These are phyloP conservation scores for Drosophila grimshawi DNA, from an alignment of 1,140 invertebrate species.

Conservation along the genomic window DNA sequence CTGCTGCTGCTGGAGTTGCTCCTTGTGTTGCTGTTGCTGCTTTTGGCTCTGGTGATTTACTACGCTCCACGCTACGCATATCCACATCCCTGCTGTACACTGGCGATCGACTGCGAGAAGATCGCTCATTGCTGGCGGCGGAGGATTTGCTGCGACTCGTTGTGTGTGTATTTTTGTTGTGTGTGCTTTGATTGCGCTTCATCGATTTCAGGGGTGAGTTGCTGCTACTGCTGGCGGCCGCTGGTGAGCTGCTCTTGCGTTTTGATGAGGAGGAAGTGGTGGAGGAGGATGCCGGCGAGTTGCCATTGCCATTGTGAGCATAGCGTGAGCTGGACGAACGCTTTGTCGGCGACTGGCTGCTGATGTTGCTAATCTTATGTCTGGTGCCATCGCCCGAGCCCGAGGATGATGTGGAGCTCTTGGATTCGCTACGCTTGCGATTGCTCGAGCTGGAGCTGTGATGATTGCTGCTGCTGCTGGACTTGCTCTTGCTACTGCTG, in stretches of 20 bases:
- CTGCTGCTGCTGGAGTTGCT: not conserved
- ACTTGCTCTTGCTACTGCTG: conserved; percentile 49
- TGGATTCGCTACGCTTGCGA: conserved; percentile 75
- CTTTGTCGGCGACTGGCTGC: conserved; percentile 50
- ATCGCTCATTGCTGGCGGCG: conserved; percentile 28
- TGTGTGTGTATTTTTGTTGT: conserved; percentile 36
- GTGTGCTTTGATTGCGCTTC: conserved; percentile 51
- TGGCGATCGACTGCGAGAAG: conserved; percentile 75
- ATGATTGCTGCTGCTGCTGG: conserved; percentile 27
- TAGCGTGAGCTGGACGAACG: conserved; percentile 47
- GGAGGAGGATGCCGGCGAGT: conserved; percentile 33
- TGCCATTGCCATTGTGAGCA: conserved; percentile 47
- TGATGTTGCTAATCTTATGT: conserved; percentile 40
- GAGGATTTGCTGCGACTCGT: conserved; percentile 48
- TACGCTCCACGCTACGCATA: conserved; percentile 41
- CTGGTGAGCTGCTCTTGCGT: conserved; percentile 74
- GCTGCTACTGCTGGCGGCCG: conserved; percentile 3
- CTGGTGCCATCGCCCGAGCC: conserved; percentile 50
- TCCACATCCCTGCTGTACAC: conserved; percentile 60
- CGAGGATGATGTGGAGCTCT: conserved; percentile 76
- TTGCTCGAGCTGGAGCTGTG: conserved; percentile 57
- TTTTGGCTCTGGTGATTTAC: conserved; percentile 55
- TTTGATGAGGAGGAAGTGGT: conserved; percentile 25
- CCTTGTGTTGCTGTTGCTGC: not conserved
- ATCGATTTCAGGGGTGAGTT: conserved; percentile 56